phyloP scores from a whole-genome alignment of 1,140 invertebrate genomes.

The Pogonus chalceus region DNA sequence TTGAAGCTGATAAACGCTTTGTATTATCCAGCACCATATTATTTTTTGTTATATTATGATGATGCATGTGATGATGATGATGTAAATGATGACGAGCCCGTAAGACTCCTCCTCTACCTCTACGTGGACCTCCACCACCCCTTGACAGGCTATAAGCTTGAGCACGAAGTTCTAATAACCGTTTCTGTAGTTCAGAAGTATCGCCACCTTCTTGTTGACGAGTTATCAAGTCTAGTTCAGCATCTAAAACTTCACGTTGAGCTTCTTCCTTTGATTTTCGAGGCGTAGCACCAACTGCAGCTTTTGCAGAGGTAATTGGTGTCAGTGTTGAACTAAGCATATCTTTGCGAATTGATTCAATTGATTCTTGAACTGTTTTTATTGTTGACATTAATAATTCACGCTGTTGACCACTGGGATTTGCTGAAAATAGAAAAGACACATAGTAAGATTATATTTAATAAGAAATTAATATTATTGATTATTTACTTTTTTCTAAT shows the following conservation, averaged over 20 bases:
- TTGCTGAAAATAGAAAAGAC: slow-evolving; percentile 23
- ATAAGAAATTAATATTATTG: background rate
- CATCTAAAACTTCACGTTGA: slow-evolving; percentile 76
- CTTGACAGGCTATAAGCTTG: slow-evolving; percentile 38
- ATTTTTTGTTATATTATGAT: slow-evolving; percentile 28
- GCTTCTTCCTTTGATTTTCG: slow-evolving; percentile 53
- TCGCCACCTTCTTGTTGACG: slow-evolving; percentile 64
- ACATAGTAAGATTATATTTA: background rate
- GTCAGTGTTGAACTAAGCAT: slow-evolving; percentile 35
- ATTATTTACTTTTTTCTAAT: slow-evolving; percentile 52
- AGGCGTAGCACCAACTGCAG: slow-evolving; percentile 16
- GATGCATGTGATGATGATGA: slow-evolving; percentile 22
- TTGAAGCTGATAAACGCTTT: slow-evolving; percentile 21
- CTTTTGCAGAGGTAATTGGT: slow-evolving; percentile 13
- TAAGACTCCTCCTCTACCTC: slow-evolving; percentile 19
- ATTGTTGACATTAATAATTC: slow-evolving; percentile 59
- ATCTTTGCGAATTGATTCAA: slow-evolving; percentile 65
- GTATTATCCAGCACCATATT: slow-evolving; percentile 26
- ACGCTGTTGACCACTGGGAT: slow-evolving; percentile 49
- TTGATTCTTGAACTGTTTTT: slow-evolving; percentile 62
- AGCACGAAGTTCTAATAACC: slow-evolving; percentile 58
- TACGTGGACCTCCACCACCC: slow-evolving; percentile 24
- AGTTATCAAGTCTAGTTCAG: slow-evolving; percentile 77
- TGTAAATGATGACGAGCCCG: slow-evolving; percentile 11
- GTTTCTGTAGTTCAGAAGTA: slow-evolving; percentile 59